Evolutionary conservation across 1,140 invertebrate species (phyloP).

Genomic region (Acromyrmex charruanus): DNA sequence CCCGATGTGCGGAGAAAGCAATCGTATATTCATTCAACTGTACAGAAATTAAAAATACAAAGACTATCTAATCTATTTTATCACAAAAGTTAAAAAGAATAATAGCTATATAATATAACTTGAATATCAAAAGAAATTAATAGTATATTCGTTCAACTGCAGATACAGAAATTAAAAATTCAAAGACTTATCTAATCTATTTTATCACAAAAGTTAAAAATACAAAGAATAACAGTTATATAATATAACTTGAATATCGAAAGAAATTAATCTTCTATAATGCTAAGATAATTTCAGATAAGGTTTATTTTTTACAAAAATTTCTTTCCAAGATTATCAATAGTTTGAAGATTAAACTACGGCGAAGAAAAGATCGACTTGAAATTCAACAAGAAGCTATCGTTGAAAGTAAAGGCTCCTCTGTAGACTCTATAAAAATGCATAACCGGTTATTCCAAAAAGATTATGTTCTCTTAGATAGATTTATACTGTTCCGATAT

Average conservation of each 20-base stretch:
- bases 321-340: not conserved
- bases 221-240: not conserved
- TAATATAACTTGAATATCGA: not conserved
- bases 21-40: constrained; percentile 1
- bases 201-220: not conserved
- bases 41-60: not conserved
- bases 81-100: too few relatives aligned
- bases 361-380: not conserved
- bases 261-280: not conserved
- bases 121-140: not conserved
- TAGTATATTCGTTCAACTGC: not conserved
- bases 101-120: not conserved
- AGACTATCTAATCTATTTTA: too few relatives aligned
- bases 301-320: not conserved
- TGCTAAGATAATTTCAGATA: not conserved
- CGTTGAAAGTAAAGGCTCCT: not conserved
- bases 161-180: not conserved
- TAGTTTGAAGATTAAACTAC: constrained; percentile 5
- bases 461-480: constrained; percentile 6
- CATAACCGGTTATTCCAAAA: not conserved
- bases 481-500: constrained; percentile 9
- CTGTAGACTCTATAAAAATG: not conserved
- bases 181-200: not conserved
- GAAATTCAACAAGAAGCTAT: constrained; percentile 6
- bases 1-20: constrained; percentile 14